Conservation (phyloP, 2,113 vertebrate genomes). For the Dromiciops gliroides region DNA sequence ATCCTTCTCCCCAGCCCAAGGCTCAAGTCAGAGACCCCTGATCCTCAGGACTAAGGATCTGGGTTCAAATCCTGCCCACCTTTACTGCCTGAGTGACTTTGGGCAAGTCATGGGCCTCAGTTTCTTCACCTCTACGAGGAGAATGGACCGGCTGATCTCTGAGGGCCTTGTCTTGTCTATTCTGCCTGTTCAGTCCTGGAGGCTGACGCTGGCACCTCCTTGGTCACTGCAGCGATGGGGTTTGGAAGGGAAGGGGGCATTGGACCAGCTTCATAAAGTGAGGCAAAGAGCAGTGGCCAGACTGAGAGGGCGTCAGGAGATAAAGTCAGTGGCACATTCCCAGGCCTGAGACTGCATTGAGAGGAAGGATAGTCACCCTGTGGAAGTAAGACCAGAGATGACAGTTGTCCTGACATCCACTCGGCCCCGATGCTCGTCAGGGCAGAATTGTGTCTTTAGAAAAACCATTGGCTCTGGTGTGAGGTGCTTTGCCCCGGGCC, state of each 20-base stretch:
- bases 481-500: conserved; percentile 71
- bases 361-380: background rate
- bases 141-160: too few relatives aligned
- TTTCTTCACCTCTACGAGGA: background rate
- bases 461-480: background rate
- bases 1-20: background rate
- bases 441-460: background rate
- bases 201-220: background rate
- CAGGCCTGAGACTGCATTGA: background rate
- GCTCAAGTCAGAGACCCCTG: fast-evolving
- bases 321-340: background rate
- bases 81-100: background rate
- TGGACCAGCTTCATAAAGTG: background rate
- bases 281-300: background rate
- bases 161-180: background rate
- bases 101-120: background rate
- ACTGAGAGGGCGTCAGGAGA: background rate
- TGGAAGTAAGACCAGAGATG: background rate
- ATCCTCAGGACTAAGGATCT: background rate
- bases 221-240: background rate
- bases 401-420: background rate
- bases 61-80: background rate
- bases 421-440: background rate
- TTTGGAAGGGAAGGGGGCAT: background rate
- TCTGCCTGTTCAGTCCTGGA: fast-evolving